Conservation (phyloP, 2,888 invertebrate genomes). For the Pseudoips prasinana region DNA sequence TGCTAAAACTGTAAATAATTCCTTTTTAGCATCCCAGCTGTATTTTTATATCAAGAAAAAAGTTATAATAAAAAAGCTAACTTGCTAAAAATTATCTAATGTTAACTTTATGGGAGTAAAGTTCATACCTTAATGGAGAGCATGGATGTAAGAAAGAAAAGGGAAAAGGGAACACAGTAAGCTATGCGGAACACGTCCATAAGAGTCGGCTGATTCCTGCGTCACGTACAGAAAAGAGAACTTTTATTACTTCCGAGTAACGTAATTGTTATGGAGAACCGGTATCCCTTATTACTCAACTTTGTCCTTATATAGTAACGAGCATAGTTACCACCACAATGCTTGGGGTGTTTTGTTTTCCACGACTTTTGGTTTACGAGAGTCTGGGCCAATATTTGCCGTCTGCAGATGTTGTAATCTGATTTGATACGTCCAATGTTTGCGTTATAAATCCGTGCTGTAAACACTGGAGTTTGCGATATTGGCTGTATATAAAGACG, state of each 20-base stretch:
- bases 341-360: conserved; percentile 30
- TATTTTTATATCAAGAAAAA: not conserved
- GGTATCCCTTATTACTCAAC: conserved; percentile 66
- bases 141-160: conserved; percentile 36
- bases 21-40: not conserved
- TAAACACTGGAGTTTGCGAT: too few species aligned
- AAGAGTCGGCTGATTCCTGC: conserved; percentile 64
- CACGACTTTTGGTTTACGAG: conserved; percentile 6
- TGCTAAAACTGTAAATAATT: too few species aligned
- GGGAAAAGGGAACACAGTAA: conserved; percentile 36
- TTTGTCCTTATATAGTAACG: conserved; percentile 51
- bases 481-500: too few species aligned
- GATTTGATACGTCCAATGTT: too few species aligned
- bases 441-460: too few species aligned
- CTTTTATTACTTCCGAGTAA: conserved; percentile 73
- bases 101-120: conserved; percentile 18
- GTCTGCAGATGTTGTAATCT: not conserved
- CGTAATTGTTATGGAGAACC: conserved; percentile 75
- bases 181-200: conserved; percentile 67
- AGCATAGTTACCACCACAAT: conserved; percentile 38
- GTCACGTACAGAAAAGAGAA: conserved; percentile 74
- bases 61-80: not conserved
- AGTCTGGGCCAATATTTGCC: conserved; percentile 1
- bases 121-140: conserved; percentile 31
- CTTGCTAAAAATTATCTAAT: conserved; percentile 12